Percentiles rank a stretch among this genome's conserved stretches.
Conservation (phyloP, 2,888 invertebrate genomes). For the Cerastoderma edule region DNA sequence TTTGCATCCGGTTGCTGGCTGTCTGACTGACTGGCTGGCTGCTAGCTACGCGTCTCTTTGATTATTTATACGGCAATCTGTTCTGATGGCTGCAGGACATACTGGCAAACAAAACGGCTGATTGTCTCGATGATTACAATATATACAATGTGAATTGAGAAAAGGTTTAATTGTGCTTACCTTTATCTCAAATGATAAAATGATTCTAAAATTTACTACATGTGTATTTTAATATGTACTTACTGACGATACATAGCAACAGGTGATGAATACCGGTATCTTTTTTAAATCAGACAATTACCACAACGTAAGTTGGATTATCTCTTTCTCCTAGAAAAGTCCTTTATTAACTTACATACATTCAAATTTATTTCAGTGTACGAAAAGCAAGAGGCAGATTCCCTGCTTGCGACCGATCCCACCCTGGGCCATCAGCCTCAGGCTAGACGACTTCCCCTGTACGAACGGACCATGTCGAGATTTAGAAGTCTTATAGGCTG, state of each 20-base stretch:
- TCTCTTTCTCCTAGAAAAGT: too few species aligned
- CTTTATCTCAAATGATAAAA: too few species aligned
- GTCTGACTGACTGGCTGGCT: not conserved
- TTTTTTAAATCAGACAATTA: not conserved
- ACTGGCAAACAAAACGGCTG: too few species aligned
- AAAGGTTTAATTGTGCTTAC: too few species aligned
- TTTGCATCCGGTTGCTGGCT: not conserved
- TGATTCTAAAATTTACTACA: not conserved
- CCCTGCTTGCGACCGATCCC: constrained; percentile 3
- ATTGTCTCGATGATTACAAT: too few species aligned
- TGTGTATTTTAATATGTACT: not conserved
- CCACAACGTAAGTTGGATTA: too few species aligned
- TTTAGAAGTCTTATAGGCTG: constrained; percentile 18
- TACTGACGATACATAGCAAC: not conserved
- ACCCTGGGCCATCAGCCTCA: not conserved
- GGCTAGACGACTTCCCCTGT: not conserved
- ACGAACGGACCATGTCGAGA: constrained; percentile 13
- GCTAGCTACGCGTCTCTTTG: not conserved
- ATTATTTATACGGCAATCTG: not conserved
- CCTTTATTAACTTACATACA: too few species aligned
- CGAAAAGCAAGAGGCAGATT: constrained; percentile 7
- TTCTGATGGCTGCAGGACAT: too few species aligned
- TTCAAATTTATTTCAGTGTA: constrained; percentile 13
- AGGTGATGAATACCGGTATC: not conserved
- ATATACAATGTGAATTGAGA: too few species aligned